A percentile compares a stretch with the other conserved stretches of the same genome.
These are phyloP conservation scores for Cyrtorhinus lividipennis DNA, from an alignment of 1,140 invertebrate genomes.

Conservation along the genomic window DNA sequence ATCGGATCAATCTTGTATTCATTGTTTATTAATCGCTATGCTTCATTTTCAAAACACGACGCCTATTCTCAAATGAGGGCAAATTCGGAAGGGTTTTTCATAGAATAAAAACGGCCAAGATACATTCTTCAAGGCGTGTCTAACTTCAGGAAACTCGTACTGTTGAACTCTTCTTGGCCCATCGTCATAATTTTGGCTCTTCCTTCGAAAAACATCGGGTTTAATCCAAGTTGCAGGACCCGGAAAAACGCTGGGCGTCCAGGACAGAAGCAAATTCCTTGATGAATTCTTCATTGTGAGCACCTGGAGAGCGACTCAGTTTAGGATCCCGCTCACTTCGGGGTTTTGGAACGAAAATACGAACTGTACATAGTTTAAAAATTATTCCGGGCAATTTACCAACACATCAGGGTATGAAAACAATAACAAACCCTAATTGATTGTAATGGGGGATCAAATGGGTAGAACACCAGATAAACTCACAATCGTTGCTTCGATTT, in stretches of 20 bases:
- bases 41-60: no score
- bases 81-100: constrained; percentile 4
- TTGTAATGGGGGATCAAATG: no score
- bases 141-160: constrained; percentile 54
- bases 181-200: constrained; percentile 71
- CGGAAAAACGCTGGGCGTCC: constrained; percentile 61
- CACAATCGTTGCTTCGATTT: no score
- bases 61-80: background rate
- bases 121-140: constrained; percentile 37
- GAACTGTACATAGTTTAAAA: no score
- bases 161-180: constrained; percentile 59
- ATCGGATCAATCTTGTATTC: no score
- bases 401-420: no score
- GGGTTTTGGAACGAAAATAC: constrained; percentile 58
- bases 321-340: constrained; percentile 55
- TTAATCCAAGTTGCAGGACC: constrained; percentile 56
- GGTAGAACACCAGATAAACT: no score
- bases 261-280: constrained; percentile 64
- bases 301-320: constrained; percentile 74
- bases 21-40: no score
- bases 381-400: no score
- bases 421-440: no score
- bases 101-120: constrained; percentile 20
- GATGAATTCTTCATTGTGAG: constrained; percentile 70
- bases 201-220: constrained; percentile 58